phyloP scores from a whole-genome alignment of 2,888 invertebrate genomes.

The Nysson spinosus region DNA sequence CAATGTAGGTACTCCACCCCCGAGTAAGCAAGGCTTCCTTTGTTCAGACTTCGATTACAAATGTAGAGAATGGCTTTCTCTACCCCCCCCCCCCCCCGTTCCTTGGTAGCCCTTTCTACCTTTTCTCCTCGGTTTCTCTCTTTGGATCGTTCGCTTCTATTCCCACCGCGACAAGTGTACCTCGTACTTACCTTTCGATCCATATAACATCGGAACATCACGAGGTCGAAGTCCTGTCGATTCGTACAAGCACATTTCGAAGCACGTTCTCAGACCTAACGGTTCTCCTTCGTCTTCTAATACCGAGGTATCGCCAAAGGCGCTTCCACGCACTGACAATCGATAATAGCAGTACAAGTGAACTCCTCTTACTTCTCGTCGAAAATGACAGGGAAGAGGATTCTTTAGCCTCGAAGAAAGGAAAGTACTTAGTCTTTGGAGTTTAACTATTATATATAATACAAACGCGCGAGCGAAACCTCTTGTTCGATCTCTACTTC shows the following conservation, averaged over 20 bases:
- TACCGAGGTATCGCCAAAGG: constrained; percentile 15
- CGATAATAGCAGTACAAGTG: constrained; percentile 38
- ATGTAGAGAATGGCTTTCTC: constrained; percentile 62
- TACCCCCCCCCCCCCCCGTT: constrained; percentile 11
- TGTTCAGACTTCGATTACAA: constrained; percentile 70
- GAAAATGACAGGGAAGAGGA: constrained; percentile 24
- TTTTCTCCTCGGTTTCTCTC: constrained; percentile 18
- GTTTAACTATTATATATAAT: constrained; percentile 5
- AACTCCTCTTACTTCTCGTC: constrained; percentile 18
- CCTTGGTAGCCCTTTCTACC: constrained; percentile 15
- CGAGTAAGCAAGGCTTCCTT: constrained; percentile 52
- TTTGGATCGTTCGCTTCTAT: constrained; percentile 27
- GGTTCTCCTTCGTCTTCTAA: constrained; percentile 13
- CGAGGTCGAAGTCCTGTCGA: constrained; percentile 28
- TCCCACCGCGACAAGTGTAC: constrained; percentile 5
- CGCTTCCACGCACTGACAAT: constrained; percentile 26
- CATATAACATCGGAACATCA: constrained; percentile 24
- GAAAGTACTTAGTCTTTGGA: neutral
- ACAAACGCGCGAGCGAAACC: neutral
- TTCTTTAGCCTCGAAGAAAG: neutral
- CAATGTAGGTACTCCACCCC: constrained; percentile 44
- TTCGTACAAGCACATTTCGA: constrained; percentile 15
- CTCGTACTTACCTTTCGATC: constrained; percentile 29
- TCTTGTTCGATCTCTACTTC: neutral
- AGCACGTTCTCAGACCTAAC: constrained; percentile 8